Conservation (phyloP, 2,113 vertebrate genomes). For the Callocephalon fimbriatum region DNA sequence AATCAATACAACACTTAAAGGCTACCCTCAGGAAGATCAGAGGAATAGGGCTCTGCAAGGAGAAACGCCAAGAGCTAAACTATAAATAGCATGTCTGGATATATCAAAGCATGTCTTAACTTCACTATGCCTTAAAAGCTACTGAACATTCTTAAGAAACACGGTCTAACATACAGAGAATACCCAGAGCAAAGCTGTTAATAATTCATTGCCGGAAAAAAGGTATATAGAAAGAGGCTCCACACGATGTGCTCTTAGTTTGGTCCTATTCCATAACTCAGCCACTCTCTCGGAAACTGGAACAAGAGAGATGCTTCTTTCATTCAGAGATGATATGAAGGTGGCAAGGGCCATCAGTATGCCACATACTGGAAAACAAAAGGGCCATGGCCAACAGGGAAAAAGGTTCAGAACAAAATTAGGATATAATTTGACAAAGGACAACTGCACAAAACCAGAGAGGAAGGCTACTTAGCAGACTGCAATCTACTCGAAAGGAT, state of each 20-base stretch:
- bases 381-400: accelerated
- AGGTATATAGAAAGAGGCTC: neutral
- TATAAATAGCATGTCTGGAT: neutral
- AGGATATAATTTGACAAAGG: neutral
- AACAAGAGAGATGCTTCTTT: neutral
- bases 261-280: neutral
- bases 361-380: neutral
- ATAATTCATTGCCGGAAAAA: neutral
- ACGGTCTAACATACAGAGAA: neutral
- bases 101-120: neutral
- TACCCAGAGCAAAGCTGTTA: neutral
- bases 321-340: neutral
- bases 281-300: accelerated
- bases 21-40: neutral
- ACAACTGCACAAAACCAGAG: neutral
- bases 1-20: neutral
- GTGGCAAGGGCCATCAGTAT: neutral
- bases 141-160: neutral
- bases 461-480: neutral
- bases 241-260: neutral
- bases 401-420: neutral
- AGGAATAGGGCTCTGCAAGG: neutral
- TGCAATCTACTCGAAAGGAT: neutral
- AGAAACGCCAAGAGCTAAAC: neutral
- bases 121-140: neutral